These are phyloP conservation scores for Tenthredo livida DNA, from an alignment of 2,888 invertebrate genomes.

Conservation along the genomic window DNA sequence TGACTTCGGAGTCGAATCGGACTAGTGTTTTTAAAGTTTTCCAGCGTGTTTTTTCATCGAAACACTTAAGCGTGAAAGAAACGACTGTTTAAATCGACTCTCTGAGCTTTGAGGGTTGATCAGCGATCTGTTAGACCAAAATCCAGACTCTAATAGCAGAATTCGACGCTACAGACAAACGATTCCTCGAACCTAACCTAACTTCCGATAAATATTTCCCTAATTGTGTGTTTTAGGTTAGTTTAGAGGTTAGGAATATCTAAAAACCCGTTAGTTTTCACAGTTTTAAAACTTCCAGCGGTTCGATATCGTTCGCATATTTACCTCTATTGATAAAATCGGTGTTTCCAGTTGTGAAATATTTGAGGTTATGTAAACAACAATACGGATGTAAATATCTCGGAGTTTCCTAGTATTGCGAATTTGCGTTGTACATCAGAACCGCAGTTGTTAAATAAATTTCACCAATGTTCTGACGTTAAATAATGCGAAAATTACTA, in stretches of 20 bases:
- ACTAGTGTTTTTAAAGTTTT: no score
- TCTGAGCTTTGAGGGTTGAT: background rate
- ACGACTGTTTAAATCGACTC: constrained; percentile 52
- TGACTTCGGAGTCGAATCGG: no score
- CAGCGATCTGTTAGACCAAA: background rate
- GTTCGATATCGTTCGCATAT: background rate
- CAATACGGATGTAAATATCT: constrained; percentile 31
- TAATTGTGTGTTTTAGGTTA: background rate
- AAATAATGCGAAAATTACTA: background rate
- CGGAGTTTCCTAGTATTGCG: background rate
- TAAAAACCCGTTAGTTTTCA: background rate
- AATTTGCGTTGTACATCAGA: background rate
- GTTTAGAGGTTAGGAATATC: background rate
- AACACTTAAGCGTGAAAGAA: constrained; percentile 84
- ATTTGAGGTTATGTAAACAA: constrained; percentile 58
- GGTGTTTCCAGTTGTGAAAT: constrained; percentile 51
- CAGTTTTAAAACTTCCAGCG: background rate
- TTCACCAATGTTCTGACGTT: background rate
- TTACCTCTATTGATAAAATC: constrained; percentile 47
- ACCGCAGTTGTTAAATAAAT: background rate
- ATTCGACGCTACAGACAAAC: background rate
- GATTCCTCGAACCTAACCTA: constrained; percentile 1
- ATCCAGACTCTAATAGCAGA: background rate
- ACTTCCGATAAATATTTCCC: background rate
- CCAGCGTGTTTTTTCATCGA: constrained; percentile 85